These are phyloP conservation scores for Mactromeris polynyma DNA, from an alignment of 2,888 invertebrate genomes.

Conservation along the genomic window DNA sequence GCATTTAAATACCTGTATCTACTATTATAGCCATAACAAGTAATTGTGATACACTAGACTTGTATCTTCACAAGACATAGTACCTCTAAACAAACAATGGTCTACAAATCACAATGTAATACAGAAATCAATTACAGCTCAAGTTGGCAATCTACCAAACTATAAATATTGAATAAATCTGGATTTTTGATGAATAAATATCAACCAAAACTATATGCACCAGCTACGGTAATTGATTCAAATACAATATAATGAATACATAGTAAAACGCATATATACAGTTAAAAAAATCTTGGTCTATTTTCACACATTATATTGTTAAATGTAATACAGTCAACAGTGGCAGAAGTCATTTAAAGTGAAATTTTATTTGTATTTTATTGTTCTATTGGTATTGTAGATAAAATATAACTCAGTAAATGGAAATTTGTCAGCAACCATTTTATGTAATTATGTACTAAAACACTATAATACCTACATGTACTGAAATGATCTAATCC, in stretches of 20 bases:
- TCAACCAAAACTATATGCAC: constrained; percentile 7
- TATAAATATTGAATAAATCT: constrained; percentile 9
- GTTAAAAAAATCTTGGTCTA: too few relatives aligned
- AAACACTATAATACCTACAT: too few relatives aligned
- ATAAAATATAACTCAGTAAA: too few relatives aligned
- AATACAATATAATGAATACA: too few relatives aligned
- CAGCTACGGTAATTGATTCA: not conserved
- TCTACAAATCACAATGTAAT: constrained; percentile 24
- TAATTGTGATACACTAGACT: not conserved
- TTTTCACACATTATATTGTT: too few relatives aligned
- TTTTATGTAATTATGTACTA: too few relatives aligned
- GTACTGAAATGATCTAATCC: not conserved
- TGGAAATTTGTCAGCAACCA: too few relatives aligned
- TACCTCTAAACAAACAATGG: constrained; percentile 44
- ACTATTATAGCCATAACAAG: not conserved
- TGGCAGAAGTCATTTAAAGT: too few relatives aligned
- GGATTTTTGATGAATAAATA: constrained; percentile 12
- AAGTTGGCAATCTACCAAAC: constrained; percentile 45
- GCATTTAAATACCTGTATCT: not conserved
- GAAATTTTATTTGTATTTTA: too few relatives aligned
- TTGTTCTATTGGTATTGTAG: too few relatives aligned
- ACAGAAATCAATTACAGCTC: constrained; percentile 32
- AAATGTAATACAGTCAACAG: too few relatives aligned
- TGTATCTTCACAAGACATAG: not conserved
- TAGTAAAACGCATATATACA: too few relatives aligned